phyloP scores from a whole-genome alignment of 2,797 vertebrate genomes.

The Lepidocolaptes lacrymiger region DNA sequence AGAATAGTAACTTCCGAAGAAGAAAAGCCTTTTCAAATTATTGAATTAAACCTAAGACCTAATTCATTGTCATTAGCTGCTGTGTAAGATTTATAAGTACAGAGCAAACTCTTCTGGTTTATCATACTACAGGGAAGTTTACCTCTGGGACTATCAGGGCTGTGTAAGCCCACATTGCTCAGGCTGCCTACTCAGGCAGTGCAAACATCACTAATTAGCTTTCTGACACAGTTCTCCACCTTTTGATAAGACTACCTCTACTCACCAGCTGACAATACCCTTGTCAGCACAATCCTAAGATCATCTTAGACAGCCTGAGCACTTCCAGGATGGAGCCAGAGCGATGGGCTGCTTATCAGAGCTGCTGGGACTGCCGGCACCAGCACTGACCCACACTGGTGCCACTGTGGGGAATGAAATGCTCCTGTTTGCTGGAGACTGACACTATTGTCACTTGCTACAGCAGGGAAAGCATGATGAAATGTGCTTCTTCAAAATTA shows the following conservation, averaged over 20 bases:
- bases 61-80: slow-evolving; percentile 7
- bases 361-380: neutral
- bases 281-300: neutral
- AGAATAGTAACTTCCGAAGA: neutral
- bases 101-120: neutral
- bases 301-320: neutral
- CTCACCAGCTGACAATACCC: neutral
- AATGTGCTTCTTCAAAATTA: neutral
- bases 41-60: neutral
- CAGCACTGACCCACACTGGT: fast-evolving
- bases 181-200: neutral
- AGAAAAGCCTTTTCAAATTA: neutral
- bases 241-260: neutral
- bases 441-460: neutral
- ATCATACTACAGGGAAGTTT: neutral
- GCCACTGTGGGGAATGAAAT: neutral
- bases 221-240: neutral
- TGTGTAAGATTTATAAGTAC: neutral
- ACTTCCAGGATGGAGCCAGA: neutral
- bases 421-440: neutral
- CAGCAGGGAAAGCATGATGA: neutral
- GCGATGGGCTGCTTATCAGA: neutral
- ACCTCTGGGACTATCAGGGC: neutral
- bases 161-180: neutral
- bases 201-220: neutral